phyloP scores from a whole-genome alignment of 2,888 invertebrate genomes.

The Deladenus siricidicola region DNA sequence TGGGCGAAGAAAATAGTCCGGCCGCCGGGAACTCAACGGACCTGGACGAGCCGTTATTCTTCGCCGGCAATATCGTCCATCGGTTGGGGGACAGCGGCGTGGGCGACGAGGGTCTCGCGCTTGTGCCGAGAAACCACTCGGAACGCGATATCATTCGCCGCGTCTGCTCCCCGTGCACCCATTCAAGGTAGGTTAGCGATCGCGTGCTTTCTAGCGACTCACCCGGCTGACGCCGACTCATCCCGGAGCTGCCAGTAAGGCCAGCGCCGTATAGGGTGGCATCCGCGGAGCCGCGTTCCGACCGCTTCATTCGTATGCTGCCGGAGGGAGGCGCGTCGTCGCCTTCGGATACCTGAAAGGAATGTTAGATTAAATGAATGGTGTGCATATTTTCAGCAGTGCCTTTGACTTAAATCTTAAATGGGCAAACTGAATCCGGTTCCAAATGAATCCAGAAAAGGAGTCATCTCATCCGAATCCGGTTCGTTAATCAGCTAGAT shows the following conservation, averaged over 20 bases:
- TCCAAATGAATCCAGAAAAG: too few species aligned
- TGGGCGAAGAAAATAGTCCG: constrained; percentile 5
- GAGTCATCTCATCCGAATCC: too few species aligned
- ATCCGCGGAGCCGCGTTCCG: background rate
- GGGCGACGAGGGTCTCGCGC: too few species aligned
- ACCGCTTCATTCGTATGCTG: background rate
- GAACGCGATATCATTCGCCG: constrained; percentile 91
- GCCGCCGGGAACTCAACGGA: constrained; percentile 33
- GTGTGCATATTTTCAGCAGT: too few species aligned
- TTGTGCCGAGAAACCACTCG: constrained; percentile 85
- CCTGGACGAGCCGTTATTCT: constrained; percentile 31
- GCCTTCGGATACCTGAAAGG: background rate
- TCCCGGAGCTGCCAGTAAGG: background rate
- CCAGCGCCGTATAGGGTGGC: background rate
- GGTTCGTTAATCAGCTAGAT: too few species aligned
- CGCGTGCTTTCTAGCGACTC: constrained; percentile 30
- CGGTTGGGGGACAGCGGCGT: background rate
- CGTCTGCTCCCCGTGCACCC: constrained; percentile 89
- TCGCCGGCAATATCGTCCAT: constrained; percentile 22
- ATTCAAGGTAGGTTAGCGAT: constrained; percentile 73
- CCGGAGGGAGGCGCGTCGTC: constrained; percentile 6
- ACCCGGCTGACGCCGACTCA: background rate
- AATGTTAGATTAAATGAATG: background rate
- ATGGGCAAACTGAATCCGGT: too few species aligned
- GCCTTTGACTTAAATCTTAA: too few species aligned